Evolutionary conservation across 2,113 vertebrate genomes (phyloP), one percentile per base, ranked within the genome.

Genomic region (Calidris pygmaea): DNA sequence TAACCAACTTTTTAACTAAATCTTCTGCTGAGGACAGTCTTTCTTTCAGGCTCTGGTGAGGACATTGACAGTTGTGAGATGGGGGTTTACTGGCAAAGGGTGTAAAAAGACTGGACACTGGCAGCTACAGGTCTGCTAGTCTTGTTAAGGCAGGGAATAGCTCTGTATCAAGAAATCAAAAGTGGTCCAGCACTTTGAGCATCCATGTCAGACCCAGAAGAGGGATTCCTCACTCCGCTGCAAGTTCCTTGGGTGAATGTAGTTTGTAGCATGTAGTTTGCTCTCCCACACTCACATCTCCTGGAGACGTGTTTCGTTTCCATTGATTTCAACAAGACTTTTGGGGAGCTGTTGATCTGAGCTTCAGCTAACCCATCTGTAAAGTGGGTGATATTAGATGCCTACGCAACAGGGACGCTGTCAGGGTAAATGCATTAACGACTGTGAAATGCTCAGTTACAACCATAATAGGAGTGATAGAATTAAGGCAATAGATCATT

Each of bases 401-500:
- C 96, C 96, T 88, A 97, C 91, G 3, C 90, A 94, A 55, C 94
- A 90, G 53, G 90, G 79, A 94, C 26, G 1, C 68, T 95, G 95
- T 96, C 90, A 88, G 92, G 35, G 84, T 60, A 93, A 95, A 81
- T 82, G 92, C 70, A 92, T 93, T 96, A 94, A 92, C 43, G 89
- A 66, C 95, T 96, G 96, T 93, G 84, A 96, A 97, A 76, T 95
- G 95, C 86, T 97, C 96, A 97, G 66, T 87, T 92, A 79, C 39
- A 18, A 89, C 90, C 86, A 96, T 95, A 96, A 94, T 95, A 93
- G 92, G 95, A 96, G 83, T 92, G 95, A 93, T 89, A 93, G 88
- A 87, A 94, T 67, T 94, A 94, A 93, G 82, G 96, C 96, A 96
- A 97, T 95, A 95, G 97, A 97, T 97, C 91, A 96, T 84, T 94